Percentiles rank a stretch among this genome's conserved stretches.
phyloP scores from a whole-genome alignment of 2,888 invertebrate species.

The Coelogynopora nodosa region DNA sequence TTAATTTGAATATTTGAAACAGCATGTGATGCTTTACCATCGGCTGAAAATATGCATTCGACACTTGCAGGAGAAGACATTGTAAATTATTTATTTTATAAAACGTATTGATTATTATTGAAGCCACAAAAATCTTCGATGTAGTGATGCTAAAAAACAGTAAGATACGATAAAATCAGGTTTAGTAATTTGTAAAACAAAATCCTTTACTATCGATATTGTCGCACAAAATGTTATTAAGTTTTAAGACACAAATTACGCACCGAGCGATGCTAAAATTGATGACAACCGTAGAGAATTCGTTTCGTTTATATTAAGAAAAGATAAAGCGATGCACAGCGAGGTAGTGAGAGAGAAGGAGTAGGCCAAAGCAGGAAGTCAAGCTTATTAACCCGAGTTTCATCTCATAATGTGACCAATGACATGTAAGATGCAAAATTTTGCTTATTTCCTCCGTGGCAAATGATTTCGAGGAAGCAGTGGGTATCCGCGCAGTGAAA shows the following conservation, averaged over 20 bases:
- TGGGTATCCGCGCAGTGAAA: neutral
- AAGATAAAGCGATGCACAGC: neutral
- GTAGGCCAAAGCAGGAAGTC: slow-evolving; percentile 12
- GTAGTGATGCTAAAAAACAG: no score
- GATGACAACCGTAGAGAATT: neutral
- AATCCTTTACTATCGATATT: no score
- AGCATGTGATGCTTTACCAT: no score
- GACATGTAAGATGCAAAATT: slow-evolving; percentile 33
- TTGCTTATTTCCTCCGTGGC: slow-evolving; percentile 21
- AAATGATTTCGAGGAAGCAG: slow-evolving; percentile 33
- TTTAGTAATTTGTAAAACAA: no score
- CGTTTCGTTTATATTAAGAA: neutral
- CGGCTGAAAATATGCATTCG: no score
- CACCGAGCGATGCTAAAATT: neutral
- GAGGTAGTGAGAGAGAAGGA: neutral
- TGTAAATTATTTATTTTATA: no score
- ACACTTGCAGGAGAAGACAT: no score
- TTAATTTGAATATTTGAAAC: no score
- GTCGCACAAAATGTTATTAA: neutral
- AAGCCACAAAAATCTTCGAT: no score
- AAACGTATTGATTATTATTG: no score
- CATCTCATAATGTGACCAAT: slow-evolving; percentile 39
- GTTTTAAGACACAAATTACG: neutral
- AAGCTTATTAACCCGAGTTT: slow-evolving; percentile 30
- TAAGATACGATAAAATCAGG: no score